Evolutionary conservation across 2,797 vertebrate species (phyloP).

Genomic region (Halcyon smyrnensis): DNA sequence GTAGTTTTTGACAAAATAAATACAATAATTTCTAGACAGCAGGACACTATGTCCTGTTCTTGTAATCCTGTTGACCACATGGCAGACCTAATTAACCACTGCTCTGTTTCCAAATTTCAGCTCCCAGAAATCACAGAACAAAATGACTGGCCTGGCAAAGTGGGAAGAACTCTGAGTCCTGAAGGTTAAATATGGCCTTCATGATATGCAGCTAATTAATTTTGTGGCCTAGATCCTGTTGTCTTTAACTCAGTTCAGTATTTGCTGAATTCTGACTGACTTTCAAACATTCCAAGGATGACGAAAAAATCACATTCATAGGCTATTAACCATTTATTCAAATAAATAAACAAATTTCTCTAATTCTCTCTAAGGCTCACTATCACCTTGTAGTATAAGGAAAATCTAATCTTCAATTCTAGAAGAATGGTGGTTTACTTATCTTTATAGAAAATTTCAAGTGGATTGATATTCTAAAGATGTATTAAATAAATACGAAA

Average conservation of each 20-base stretch:
- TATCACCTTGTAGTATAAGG: neutral
- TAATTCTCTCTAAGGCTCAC: neutral
- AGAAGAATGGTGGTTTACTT: neutral
- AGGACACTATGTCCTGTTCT: neutral
- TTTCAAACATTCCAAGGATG: neutral
- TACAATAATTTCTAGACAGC: neutral
- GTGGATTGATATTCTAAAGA: neutral
- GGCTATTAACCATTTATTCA: neutral
- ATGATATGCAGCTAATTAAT: neutral
- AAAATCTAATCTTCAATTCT: neutral
- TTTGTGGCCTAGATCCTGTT: neutral
- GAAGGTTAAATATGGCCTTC: neutral
- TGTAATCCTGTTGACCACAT: neutral
- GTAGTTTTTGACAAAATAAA: neutral
- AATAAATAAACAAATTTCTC: neutral
- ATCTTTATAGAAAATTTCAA: neutral
- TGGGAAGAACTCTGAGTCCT: neutral
- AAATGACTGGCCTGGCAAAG: neutral
- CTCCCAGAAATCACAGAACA: neutral
- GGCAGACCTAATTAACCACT: neutral
- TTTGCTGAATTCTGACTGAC: neutral
- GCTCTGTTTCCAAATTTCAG: neutral
- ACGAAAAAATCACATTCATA: neutral
- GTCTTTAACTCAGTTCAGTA: neutral
- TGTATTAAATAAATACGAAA: neutral